Base-by-base conservation (phyloP, 2,113 vertebrate genomes). In the Clarias gariepinus region DNA sequence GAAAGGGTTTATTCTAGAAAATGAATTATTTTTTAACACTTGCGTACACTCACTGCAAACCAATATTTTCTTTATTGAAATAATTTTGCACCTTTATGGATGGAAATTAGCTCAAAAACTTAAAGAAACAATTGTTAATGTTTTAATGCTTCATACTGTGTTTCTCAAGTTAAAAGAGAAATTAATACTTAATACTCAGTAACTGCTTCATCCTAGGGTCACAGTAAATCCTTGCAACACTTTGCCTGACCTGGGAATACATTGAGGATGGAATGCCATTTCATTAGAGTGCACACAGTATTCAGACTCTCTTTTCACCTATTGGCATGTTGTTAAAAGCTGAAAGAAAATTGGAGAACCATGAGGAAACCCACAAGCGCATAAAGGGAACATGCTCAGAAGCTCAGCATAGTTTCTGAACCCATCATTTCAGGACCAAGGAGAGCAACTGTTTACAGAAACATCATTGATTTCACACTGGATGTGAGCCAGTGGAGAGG, bases 1-100 rank as follows among this genome's bases (percentile, higher is more conserved):
- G 25, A 55, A 78, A 78, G n/a, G 25, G 25, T 55, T 78, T 55
- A 57, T 57, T 55, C 52, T 55, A 19, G 25, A n/a, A 55, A 78
- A 28, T 78, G 28, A 28, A n/a, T 36, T 36, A 78, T 77, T 77
- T 52, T 77, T 53, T 25, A 55, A 78, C 74, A 78, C 74, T 78
- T 15, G 28, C 55, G 25, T 55, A 19, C 73, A n/a, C 73, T 76
- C 41, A 76, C 41, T 52, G 21, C 23, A 55, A 78, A 28, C 11
- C 28, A 77, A 41, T 13, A 12, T 52, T n/a, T 23, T 52, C 53
- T 1, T n/a, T 53, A 16, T 25, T 18, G 25, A 13, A 78, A 77
- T 53, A 77, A 78, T 55, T 78, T 18, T 78, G n/a, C 15, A 78
- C 74, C 41, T 55, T 78, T 78, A n/a, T 73, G 36, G 33, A 73